Conservation (phyloP, 2,797 vertebrate species). For the Taeniopygia guttata region DNA sequence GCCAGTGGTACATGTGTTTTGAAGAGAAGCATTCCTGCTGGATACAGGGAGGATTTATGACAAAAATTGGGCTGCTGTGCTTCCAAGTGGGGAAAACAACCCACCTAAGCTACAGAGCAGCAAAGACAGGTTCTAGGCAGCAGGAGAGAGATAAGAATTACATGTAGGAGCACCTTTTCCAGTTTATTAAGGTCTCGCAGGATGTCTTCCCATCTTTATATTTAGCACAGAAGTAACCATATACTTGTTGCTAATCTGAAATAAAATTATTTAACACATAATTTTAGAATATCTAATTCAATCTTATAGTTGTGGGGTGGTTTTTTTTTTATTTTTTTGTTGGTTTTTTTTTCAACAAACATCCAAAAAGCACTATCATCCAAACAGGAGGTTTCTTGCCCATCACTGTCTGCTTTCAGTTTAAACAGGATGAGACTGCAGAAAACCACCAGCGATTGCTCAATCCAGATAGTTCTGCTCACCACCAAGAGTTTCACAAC, state of each 20-base stretch:
- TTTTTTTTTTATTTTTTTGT: accelerated
- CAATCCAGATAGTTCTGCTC: neutral
- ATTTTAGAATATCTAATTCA: neutral
- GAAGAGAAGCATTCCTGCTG: neutral
- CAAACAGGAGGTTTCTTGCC: neutral
- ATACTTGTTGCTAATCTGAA: neutral
- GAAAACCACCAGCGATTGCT: neutral
- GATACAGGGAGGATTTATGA: neutral
- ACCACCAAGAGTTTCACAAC: neutral
- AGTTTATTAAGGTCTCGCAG: neutral
- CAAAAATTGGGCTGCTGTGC: neutral
- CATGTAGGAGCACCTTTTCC: neutral
- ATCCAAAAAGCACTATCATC: neutral
- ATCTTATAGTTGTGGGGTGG: accelerated
- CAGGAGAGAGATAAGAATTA: neutral
- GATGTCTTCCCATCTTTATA: neutral
- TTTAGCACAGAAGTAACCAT: neutral
- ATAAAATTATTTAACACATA: neutral
- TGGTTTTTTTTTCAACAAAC: neutral
- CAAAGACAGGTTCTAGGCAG: neutral
- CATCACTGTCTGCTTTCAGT: neutral
- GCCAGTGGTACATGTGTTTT: neutral
- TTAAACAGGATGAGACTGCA: neutral
- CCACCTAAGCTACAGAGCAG: neutral
- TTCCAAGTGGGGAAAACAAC: neutral